Evolutionary conservation across 92 coral and sea anemone genomes (phyloP).

Genomic region (Umimayanthus chanpuru): DNA sequence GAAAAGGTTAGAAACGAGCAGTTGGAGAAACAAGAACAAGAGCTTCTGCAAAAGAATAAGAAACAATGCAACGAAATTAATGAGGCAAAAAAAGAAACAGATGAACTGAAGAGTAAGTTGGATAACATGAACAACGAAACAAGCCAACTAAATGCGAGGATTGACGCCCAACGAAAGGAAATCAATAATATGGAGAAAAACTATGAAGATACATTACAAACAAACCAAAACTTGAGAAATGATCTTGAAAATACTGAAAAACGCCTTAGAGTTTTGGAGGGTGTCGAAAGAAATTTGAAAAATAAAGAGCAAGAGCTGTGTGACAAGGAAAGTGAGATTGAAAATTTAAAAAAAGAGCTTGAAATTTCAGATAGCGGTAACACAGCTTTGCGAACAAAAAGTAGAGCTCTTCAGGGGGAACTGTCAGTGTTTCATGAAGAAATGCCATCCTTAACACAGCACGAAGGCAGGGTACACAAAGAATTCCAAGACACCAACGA

Average conservation of each 20-base stretch:
- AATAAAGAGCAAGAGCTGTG: not conserved
- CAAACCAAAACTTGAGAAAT: constrained; percentile 26
- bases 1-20: constrained; percentile 40
- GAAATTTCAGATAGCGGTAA: not conserved
- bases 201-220: constrained; percentile 42
- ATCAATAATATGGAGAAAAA: constrained; percentile 50
- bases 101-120: constrained; percentile 59
- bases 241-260: constrained; percentile 40
- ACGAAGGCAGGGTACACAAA: constrained; percentile 55
- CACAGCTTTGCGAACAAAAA: constrained; percentile 20
- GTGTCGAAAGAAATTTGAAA: constrained; percentile 36
- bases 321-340: constrained; percentile 31
- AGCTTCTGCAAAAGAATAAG: constrained; percentile 57
- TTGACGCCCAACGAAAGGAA: constrained; percentile 17
- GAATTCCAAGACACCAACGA: constrained; percentile 60
- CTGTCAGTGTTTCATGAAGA: constrained; percentile 27
- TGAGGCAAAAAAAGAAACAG: constrained; percentile 64
- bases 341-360: constrained; percentile 2
- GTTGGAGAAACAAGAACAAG: constrained; percentile 58
- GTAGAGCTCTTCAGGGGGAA: constrained; percentile 6
- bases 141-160: constrained; percentile 29
- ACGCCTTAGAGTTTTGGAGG: constrained; percentile 17
- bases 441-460: constrained; percentile 51
- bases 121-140: constrained; percentile 24
- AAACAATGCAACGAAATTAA: constrained; percentile 48